Evolutionary conservation across 2,113 vertebrate species (phyloP).

Genomic region (Vidua chalybeata): DNA sequence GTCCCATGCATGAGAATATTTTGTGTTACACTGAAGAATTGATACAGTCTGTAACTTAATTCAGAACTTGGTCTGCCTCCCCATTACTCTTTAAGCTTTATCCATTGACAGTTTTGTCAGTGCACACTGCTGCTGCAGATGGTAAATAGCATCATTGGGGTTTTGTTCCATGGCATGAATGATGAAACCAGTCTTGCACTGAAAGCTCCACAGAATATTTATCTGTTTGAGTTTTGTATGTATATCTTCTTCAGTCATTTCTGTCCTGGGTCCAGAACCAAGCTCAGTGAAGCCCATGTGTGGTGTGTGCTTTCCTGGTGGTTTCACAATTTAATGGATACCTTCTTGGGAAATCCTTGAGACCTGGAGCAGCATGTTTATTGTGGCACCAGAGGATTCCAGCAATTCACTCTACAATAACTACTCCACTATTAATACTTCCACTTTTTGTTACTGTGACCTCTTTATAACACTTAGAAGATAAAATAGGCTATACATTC

Average conservation of each 20-base stretch:
- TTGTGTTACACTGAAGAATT: background rate
- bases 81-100: background rate
- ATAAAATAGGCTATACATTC: background rate
- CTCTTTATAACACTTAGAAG: background rate
- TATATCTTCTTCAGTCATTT: background rate
- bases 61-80: background rate
- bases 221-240: background rate
- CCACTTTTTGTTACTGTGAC: background rate
- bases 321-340: background rate
- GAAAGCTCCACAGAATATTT: background rate
- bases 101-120: background rate
- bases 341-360: background rate
- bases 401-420: background rate
- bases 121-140: accelerated
- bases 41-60: accelerated
- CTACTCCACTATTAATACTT: background rate
- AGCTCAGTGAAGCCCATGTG: background rate
- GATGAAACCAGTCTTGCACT: background rate
- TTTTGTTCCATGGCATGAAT: background rate
- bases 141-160: background rate
- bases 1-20: background rate
- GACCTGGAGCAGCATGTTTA: background rate
- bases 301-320: background rate
- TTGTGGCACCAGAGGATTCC: background rate
- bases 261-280: background rate